Base-by-base conservation (phyloP, 2,888 invertebrate species). In the Gastracanthus pulcherrimus region DNA sequence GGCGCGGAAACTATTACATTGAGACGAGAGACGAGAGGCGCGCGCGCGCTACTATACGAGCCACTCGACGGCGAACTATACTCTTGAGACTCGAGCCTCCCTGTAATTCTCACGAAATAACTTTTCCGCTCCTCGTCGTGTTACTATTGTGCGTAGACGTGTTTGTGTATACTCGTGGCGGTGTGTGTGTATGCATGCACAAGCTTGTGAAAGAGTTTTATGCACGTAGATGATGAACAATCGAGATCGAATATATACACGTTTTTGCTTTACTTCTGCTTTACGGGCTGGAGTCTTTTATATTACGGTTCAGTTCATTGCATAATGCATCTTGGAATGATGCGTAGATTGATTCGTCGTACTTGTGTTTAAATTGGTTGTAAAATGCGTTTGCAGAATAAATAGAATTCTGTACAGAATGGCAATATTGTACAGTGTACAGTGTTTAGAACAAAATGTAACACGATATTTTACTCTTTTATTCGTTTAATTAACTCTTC, bases 21-120 rank as follows among this genome's bases (percentile, higher is more conserved):
- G 13, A 60, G 3, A 38, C 38, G 9, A 26, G 29, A 13, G 41
- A 29, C 31, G 51, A 51, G 31, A 19, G 60, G 16, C n/a, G 31
- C 3, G 13, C 31, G 4, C 16, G 11, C 19, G 16, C 2, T 0
- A 9, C 36, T 64, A n/a, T n/a, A n/a, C 3, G 7, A 16, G 5
- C n/a, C 11, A 19, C 26, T 70, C 34, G 36, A n/a, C 11, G 31
- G n/a, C n/a, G n/a, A 23, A 36, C 31, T 77, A 77, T 55, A 79
- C 83, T 81, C 83, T 82, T 84, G 85, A 78, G 84, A 85, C 76
- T 69, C 77, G 75, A 66, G 64, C 76, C 80, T 77, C 41, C 60
- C 69, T 76, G 78, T 80, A 84, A 81, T 84, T 85, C 84, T 84
- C 85, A 85, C 83, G 84, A 74, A 82, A 82, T 72, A 64, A 79